These are phyloP conservation scores for Octodonta nipae DNA, from an alignment of 2,888 invertebrate genomes.

Conservation along the genomic window DNA sequence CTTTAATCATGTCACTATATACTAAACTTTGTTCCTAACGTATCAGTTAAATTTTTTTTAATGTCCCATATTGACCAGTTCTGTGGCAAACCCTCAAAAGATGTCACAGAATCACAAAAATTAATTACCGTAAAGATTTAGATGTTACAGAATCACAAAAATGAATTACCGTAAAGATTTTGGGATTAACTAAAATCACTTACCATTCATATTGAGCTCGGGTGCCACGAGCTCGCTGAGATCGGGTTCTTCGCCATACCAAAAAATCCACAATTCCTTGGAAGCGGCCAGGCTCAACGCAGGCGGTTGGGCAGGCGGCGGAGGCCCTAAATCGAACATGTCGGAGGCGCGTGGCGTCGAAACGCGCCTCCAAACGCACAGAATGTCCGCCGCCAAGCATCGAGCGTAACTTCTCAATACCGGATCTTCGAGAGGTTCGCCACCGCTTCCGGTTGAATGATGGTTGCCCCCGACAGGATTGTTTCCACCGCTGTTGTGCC, in stretches of 20 bases:
- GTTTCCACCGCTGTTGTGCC: constrained; percentile 34
- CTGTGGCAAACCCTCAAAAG: too few species aligned
- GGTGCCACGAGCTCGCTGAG: constrained; percentile 70
- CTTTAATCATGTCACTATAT: too few species aligned
- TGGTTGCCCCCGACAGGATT: constrained; percentile 24
- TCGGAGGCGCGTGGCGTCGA: constrained; percentile 37
- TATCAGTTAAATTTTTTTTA: too few species aligned
- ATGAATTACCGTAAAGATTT: constrained; percentile 4
- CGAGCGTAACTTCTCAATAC: constrained; percentile 81
- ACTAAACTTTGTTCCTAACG: too few species aligned
- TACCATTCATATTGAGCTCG: constrained; percentile 75
- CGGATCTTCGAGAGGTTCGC: constrained; percentile 75
- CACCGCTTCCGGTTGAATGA: constrained; percentile 19
- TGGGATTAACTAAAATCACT: constrained; percentile 30
- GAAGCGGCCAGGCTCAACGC: constrained; percentile 73
- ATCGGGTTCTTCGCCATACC: constrained; percentile 97
- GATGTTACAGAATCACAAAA: background rate
- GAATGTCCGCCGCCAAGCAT: constrained; percentile 84
- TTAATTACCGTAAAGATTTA: constrained; percentile 4
- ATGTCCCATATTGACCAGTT: too few species aligned
- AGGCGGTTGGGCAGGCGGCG: constrained; percentile 43
- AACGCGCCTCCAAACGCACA: constrained; percentile 95
- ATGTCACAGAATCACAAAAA: background rate
- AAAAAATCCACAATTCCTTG: constrained; percentile 99
- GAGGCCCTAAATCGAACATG: constrained; percentile 13